Base-by-base conservation (phyloP, 2,888 invertebrate genomes). In the Lepidonotus clava region DNA sequence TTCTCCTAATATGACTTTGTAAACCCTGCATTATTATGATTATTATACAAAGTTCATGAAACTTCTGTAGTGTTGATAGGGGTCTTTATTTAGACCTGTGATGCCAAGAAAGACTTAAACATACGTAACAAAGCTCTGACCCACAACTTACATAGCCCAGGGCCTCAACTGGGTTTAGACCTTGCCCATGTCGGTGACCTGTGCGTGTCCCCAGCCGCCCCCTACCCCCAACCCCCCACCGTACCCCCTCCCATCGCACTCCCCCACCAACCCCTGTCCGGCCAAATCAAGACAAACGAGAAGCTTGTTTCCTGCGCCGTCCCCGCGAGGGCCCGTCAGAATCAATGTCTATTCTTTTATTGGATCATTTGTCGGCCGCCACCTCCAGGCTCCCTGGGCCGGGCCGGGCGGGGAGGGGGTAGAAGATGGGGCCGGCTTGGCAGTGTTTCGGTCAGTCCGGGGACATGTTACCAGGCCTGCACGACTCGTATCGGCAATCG, bases 311-410 rank as follows among this genome's bases (percentile, higher is more conserved):
- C n/a, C 61, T 11, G 61, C 61, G 28, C 61, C 61, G 61, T 61
- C 61, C 61, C 28, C 61, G 1, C 1, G 61, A 61, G 61, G 61
- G 8, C 61, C 28, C 6, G 61, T 32, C 61, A 61, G n/a, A 61
- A 61, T 61, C 61, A 61, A 61, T 61, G 61, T 24, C 28, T 28
- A 61, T 61, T 61, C 61, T 61, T 61, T 61, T 61, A 61, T 61
- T 61, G 61, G 28, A 61, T 61, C 61, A 61, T 61, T 61, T 61
- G 61, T 61, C 61, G 61, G 61, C 28, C 28, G 21, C 61, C 53
- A 24, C 11, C 21, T n/a, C 53, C 53, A 53, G 53, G 53, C n/a
- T 14, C 1, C 28, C 28, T 61, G n/a, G 11, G 61, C 61, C 21
- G 61, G 61, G 61, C n/a, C 53, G n/a, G 2, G 21, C n/a, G 53